These are phyloP conservation scores for Poecilia latipinna DNA, from an alignment of 2,113 vertebrate genomes.

Conservation along the genomic window DNA sequence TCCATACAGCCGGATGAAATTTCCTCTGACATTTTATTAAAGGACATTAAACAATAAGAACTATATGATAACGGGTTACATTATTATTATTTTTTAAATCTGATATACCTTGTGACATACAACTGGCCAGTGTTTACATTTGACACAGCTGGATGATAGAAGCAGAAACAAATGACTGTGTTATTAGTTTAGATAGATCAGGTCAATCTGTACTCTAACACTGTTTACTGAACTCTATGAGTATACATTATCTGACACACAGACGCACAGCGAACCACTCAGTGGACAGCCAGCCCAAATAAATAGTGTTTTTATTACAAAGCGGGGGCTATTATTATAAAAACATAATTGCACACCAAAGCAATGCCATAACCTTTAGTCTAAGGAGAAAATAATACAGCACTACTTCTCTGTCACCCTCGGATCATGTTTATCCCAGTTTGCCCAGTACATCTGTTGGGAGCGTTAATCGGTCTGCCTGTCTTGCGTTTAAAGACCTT, in stretches of 20 bases:
- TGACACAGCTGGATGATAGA: background rate
- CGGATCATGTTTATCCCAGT: conserved; percentile 16
- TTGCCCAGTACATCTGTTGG: conserved; percentile 17
- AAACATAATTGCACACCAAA: conserved; percentile 14
- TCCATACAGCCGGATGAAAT: background rate
- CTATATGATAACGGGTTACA: background rate
- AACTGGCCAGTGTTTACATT: background rate
- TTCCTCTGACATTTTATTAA: background rate
- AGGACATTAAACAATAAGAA: background rate
- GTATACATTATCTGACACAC: conserved; percentile 4
- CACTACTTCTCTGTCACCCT: conserved; percentile 18
- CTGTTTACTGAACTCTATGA: background rate
- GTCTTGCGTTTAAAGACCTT: conserved; percentile 34
- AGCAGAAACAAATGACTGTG: background rate
- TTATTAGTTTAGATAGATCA: conserved; percentile 17
- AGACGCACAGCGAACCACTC: conserved; percentile 3
- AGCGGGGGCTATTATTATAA: conserved; percentile 35
- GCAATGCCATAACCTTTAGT: conserved; percentile 14
- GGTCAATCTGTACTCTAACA: conserved; percentile 11
- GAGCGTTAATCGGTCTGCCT: conserved; percentile 29
- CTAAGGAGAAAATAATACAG: conserved; percentile 19
- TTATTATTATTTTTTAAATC: background rate
- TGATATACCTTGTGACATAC: background rate
- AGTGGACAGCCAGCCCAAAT: conserved; percentile 8
- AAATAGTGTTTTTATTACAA: conserved; percentile 33